Evolutionary conservation across 2,888 invertebrate genomes (phyloP).

Genomic region (Corbicula japonica): DNA sequence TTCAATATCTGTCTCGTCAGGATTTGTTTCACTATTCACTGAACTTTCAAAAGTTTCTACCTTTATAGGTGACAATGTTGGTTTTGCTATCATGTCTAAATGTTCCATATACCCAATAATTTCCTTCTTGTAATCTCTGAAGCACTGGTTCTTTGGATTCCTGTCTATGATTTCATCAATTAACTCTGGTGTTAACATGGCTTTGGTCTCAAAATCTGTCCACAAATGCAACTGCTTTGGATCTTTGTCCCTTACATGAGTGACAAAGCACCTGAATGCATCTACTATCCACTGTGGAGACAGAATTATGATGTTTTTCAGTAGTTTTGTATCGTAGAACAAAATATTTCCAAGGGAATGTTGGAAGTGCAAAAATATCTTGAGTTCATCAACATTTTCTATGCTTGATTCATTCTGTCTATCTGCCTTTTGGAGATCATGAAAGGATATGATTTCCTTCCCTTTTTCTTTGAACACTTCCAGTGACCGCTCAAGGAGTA

Average conservation of each 20-base stretch:
- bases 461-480: slow-evolving; percentile 37
- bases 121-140: slow-evolving; percentile 33
- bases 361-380: slow-evolving; percentile 49
- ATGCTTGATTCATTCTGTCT: slow-evolving; percentile 24
- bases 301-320: slow-evolving; percentile 42
- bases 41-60: too few species aligned
- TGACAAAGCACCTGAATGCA: slow-evolving; percentile 56
- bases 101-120: slow-evolving; percentile 55
- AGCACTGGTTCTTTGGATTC: slow-evolving; percentile 12
- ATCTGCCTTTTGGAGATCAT: slow-evolving; percentile 24
- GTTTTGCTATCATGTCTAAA: slow-evolving; percentile 54
- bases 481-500: slow-evolving; percentile 48
- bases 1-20: too few species aligned
- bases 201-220: slow-evolving; percentile 38
- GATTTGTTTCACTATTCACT: too few species aligned
- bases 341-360: slow-evolving; percentile 55
- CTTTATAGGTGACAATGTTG: too few species aligned
- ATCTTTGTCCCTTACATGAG: slow-evolving; percentile 38
- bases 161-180: slow-evolving; percentile 44
- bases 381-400: slow-evolving; percentile 19
- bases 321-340: slow-evolving; percentile 44
- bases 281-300: slow-evolving; percentile 61
- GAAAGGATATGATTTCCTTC: slow-evolving; percentile 31
- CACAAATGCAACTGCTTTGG: slow-evolving; percentile 20
- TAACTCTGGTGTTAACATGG: slow-evolving; percentile 28